Conservation (phyloP, 2,797 vertebrate species). For the Lacerta agilis region DNA sequence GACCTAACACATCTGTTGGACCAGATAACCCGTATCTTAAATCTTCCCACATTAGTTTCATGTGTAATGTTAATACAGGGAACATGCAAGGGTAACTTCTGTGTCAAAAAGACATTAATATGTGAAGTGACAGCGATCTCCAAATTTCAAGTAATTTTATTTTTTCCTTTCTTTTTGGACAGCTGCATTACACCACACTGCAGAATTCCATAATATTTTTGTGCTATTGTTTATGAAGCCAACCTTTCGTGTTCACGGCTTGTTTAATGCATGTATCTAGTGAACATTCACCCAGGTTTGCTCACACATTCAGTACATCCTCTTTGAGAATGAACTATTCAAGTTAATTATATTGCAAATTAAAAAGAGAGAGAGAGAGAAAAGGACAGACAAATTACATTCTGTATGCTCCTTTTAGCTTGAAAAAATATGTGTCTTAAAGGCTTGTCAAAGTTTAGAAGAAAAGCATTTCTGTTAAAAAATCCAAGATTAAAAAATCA, state of each 20-base stretch:
- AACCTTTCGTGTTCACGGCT: conserved; percentile 51
- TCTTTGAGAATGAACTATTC: conserved; percentile 70
- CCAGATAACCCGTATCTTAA: conserved; percentile 1
- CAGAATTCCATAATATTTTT: conserved; percentile 62
- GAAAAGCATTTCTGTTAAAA: conserved; percentile 71
- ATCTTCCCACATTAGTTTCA: conserved; percentile 2
- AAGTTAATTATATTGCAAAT: conserved; percentile 68
- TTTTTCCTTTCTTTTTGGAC: conserved; percentile 58
- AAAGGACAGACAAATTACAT: conserved; percentile 55
- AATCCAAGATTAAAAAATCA: conserved; percentile 74
- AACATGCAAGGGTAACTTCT: background rate
- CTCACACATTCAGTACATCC: conserved; percentile 70
- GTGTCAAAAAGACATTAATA: background rate
- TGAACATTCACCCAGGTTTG: conserved; percentile 68
- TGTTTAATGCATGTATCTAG: conserved; percentile 60
- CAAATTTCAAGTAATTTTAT: conserved; percentile 75
- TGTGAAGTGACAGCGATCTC: conserved; percentile 45
- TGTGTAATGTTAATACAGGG: background rate
- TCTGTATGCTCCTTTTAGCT: conserved; percentile 65
- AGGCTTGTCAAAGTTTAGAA: conserved; percentile 72
- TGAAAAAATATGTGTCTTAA: conserved; percentile 74
- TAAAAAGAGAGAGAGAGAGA: conserved; percentile 42
- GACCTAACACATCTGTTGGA: background rate
- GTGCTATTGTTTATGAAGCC: conserved; percentile 63
- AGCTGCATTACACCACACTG: conserved; percentile 61